Conservation (phyloP, 2,113 vertebrate species). For the Guaruba guarouba region DNA sequence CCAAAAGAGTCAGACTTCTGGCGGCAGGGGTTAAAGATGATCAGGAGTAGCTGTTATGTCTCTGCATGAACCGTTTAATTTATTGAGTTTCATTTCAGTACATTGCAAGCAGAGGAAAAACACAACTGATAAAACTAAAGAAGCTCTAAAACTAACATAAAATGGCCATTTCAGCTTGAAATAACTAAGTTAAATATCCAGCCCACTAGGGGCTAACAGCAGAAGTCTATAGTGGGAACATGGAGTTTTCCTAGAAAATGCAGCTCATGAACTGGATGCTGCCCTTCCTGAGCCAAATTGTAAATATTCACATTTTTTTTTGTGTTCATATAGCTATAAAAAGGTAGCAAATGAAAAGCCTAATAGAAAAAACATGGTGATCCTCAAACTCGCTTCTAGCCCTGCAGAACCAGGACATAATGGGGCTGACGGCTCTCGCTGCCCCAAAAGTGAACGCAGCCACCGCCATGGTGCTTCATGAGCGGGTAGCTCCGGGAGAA, state of each 20-base stretch:
- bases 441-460: background rate
- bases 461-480: fast-evolving
- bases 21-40: background rate
- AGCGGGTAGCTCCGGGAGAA: fast-evolving
- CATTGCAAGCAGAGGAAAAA: background rate
- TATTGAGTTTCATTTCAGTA: background rate
- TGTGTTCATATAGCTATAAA: background rate
- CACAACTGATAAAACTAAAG: background rate
- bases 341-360: background rate
- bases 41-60: background rate
- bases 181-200: background rate
- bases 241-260: background rate
- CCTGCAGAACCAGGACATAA: background rate
- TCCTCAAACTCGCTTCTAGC: background rate
- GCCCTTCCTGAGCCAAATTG: background rate
- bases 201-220: background rate
- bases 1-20: background rate
- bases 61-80: background rate
- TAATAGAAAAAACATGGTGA: background rate
- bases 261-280: background rate
- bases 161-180: background rate
- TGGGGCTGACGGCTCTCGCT: background rate
- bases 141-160: background rate
- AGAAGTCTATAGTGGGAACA: background rate
- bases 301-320: background rate